phyloP scores from a whole-genome alignment of 2,888 invertebrate genomes.

The Scaptomyza caliginosa region DNA sequence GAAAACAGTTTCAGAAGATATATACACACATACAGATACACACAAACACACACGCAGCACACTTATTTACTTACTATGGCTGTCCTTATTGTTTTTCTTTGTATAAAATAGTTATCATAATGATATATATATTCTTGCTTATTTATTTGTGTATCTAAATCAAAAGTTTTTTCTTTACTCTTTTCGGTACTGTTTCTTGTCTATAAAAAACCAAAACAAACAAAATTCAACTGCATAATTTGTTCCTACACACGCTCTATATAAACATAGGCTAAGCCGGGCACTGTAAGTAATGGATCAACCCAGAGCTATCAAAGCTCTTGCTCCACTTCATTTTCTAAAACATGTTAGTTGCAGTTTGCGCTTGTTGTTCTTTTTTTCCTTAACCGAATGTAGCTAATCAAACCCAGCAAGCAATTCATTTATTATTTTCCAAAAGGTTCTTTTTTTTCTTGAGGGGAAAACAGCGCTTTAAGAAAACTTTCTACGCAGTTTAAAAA shows the following conservation, averaged over 20 bases:
- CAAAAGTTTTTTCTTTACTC: constrained; percentile 73
- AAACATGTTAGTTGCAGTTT: constrained; percentile 52
- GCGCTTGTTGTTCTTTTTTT: constrained; percentile 26
- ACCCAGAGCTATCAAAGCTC: constrained; percentile 55
- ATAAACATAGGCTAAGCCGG: constrained; percentile 85
- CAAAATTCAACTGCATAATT: constrained; percentile 60
- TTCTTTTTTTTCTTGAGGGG: constrained; percentile 3
- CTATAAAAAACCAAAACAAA: constrained; percentile 36
- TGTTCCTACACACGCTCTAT: constrained; percentile 70
- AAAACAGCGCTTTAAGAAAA: constrained; percentile 24
- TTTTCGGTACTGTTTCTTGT: constrained; percentile 71
- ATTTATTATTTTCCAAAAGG: constrained; percentile 21
- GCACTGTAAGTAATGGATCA: constrained; percentile 86
- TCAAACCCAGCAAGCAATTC: constrained; percentile 39
- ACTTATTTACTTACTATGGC: constrained; percentile 21
- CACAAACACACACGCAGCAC: constrained; percentile 18
- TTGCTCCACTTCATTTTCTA: constrained; percentile 14
- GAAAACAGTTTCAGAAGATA: constrained; percentile 32
- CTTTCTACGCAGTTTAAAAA: constrained; percentile 4
- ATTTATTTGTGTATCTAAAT: constrained; percentile 63
- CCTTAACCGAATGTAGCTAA: constrained; percentile 60
- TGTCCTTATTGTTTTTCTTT: constrained; percentile 45
- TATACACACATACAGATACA: constrained; percentile 12
- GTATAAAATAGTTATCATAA: constrained; percentile 46
- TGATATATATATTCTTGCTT: constrained; percentile 35